These are phyloP conservation scores for Erebia aethiops DNA, from an alignment of 2,888 invertebrate genomes.

Conservation along the genomic window DNA sequence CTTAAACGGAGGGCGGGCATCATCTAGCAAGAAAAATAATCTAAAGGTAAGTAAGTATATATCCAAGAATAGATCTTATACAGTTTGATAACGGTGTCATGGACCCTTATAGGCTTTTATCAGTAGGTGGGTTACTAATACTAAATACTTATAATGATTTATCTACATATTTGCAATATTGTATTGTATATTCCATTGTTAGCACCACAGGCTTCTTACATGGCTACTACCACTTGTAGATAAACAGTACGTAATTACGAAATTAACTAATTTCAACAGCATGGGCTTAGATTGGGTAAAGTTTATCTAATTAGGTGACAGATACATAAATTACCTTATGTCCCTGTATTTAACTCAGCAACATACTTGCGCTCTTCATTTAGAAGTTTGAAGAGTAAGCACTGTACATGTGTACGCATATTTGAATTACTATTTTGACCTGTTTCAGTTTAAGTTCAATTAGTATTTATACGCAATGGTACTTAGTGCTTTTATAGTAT, in stretches of 20 bases:
- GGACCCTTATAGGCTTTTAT: not conserved
- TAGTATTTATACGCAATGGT: constrained; percentile 15
- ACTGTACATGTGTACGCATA: not conserved
- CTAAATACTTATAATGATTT: not conserved
- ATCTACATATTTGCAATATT: constrained; percentile 18
- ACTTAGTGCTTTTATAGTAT: constrained; percentile 14
- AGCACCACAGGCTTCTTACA: constrained; percentile 32
- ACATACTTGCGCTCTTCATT: constrained; percentile 35
- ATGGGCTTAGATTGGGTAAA: constrained; percentile 51
- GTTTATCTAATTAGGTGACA: constrained; percentile 70
- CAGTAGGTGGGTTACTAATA: not conserved
- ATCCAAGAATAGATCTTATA: too few relatives aligned
- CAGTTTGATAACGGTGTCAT: too few relatives aligned
- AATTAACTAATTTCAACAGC: constrained; percentile 38
- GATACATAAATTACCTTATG: constrained; percentile 50
- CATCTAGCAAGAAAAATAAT: too few relatives aligned
- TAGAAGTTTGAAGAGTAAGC: constrained; percentile 44
- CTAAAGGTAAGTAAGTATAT: too few relatives aligned
- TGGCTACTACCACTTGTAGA: constrained; percentile 8
- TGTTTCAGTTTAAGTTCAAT: not conserved
- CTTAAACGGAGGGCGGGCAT: too few relatives aligned
- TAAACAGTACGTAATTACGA: constrained; percentile 34
- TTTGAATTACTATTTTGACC: not conserved
- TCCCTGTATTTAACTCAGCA: constrained; percentile 42
- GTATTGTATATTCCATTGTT: constrained; percentile 30